phyloP scores from a whole-genome alignment of 2,888 invertebrate genomes.

The Conomelus anceps region DNA sequence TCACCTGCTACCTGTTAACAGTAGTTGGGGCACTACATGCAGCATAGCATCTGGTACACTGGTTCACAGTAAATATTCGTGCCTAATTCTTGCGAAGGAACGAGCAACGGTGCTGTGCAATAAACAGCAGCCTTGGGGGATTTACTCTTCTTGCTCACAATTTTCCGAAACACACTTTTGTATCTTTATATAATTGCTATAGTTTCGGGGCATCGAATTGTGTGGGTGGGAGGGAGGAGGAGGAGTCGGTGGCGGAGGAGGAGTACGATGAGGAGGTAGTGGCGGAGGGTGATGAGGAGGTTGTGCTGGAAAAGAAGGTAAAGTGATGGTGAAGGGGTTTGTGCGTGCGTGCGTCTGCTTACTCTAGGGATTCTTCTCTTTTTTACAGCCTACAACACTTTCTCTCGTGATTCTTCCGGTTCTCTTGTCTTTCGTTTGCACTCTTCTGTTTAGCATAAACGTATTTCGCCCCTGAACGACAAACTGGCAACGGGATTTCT shows the following conservation, averaged over 20 bases:
- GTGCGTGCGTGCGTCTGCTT: no score
- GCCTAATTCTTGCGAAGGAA: not conserved
- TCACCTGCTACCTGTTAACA: no score
- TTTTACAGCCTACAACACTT: no score
- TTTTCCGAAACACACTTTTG: not conserved
- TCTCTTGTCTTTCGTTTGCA: not conserved
- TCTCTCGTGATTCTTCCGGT: not conserved
- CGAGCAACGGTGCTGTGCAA: not conserved
- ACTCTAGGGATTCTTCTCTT: not conserved
- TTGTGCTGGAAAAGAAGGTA: no score
- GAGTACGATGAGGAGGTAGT: no score
- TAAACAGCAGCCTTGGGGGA: not conserved
- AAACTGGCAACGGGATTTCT: not conserved
- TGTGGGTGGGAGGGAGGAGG: no score
- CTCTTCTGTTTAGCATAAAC: not conserved
- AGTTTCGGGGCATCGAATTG: not conserved
- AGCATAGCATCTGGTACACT: no score
- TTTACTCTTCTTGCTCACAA: not conserved
- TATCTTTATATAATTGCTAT: not conserved
- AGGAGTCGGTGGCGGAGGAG: no score
- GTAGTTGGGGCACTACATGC: no score
- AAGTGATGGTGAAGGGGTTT: not conserved
- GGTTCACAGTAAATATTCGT: not conserved
- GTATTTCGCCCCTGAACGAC: not conserved
- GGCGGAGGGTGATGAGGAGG: no score